Percentiles rank a stretch among this genome's conserved stretches.
These are phyloP conservation scores for Chlamydotis undulata DNA, from an alignment of 2,113 vertebrate genomes.

Conservation along the genomic window DNA sequence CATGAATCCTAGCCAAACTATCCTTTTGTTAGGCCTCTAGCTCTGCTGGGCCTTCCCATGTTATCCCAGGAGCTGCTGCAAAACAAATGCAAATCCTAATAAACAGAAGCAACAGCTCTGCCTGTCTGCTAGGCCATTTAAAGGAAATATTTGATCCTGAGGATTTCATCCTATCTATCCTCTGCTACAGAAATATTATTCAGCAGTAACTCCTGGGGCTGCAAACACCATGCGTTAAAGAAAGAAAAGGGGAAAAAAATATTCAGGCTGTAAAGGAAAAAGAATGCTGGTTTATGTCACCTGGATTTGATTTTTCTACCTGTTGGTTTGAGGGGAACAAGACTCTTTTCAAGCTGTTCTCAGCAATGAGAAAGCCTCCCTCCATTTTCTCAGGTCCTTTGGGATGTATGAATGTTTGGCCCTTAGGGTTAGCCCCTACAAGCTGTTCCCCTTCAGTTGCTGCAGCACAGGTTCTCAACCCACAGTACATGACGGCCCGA, in stretches of 20 bases:
- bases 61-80: not conserved
- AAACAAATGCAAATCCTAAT: not conserved
- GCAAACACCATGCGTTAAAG: not conserved
- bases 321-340: not conserved
- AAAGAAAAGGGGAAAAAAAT: not conserved
- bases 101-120: not conserved
- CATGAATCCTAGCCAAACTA: not conserved
- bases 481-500: fast-evolving
- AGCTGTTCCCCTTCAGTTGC: not conserved
- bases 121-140: not conserved
- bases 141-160: not conserved
- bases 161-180: not conserved
- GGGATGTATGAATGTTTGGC: not conserved
- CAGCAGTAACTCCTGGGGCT: not conserved
- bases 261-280: not conserved
- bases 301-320: not conserved
- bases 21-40: not conserved
- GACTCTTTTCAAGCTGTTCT: not conserved
- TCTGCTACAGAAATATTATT: not conserved
- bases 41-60: not conserved
- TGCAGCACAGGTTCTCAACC: not conserved
- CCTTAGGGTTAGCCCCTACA: not conserved
- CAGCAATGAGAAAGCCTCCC: not conserved
- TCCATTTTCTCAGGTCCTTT: not conserved
- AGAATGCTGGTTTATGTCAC: not conserved